These are phyloP conservation scores for Netelia virgata DNA, from an alignment of 2,888 invertebrate genomes.

Conservation along the genomic window DNA sequence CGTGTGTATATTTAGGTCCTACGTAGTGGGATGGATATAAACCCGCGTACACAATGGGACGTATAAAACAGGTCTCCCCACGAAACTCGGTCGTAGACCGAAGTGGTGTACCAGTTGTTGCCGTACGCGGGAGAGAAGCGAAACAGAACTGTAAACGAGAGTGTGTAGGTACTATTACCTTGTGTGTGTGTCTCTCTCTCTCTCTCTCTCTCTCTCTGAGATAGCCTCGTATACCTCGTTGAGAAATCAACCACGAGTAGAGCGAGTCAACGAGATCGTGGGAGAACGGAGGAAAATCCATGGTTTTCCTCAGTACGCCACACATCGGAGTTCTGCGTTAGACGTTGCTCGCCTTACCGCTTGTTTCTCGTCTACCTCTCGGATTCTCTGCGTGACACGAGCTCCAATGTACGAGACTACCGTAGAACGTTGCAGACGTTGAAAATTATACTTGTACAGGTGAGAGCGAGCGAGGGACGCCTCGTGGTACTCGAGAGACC, in stretches of 20 bases:
- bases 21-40: neutral
- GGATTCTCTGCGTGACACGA: slow-evolving; percentile 29
- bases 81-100: too few species aligned
- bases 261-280: neutral
- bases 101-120: too few species aligned
- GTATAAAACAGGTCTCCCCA: neutral
- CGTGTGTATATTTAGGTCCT: neutral
- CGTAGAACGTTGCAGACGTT: neutral
- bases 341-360: slow-evolving; percentile 21
- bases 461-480: neutral
- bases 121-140: too few species aligned
- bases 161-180: too few species aligned
- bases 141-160: too few species aligned
- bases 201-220: neutral
- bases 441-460: neutral
- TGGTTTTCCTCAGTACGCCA: slow-evolving; percentile 18
- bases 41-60: neutral
- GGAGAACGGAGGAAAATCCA: slow-evolving; percentile 3
- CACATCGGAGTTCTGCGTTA: slow-evolving; percentile 17
- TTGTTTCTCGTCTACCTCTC: neutral
- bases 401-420: slow-evolving; percentile 3
- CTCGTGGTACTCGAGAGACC: slow-evolving; percentile 23
- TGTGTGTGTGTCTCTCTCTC: neutral
- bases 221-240: slow-evolving; percentile 13
- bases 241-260: slow-evolving; percentile 27